Base-by-base conservation (phyloP, 2,888 invertebrate species). In the Melinaea marsaeus region DNA sequence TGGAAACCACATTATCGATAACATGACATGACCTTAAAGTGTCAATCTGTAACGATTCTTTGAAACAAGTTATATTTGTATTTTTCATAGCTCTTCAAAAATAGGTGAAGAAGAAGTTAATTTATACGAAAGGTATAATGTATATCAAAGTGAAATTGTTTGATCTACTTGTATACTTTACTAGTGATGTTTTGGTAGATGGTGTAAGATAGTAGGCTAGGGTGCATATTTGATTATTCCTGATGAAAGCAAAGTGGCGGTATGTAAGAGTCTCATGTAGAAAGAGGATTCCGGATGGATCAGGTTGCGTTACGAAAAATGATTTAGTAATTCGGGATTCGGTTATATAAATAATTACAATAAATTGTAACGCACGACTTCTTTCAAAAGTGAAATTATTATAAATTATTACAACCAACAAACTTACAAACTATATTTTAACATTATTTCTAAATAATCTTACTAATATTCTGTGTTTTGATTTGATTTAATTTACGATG, bases 171-270 rank as follows among this genome's bases (percentile, higher is more conserved):
- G 22, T 7, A 22, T 11, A 56, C 34, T 57, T 57, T 13, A 13
- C 59, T 69, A 67, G 78, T 81, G 68, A 57, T 47, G 7, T 64
- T 71, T 72, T 69, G 75, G 76, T 77, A 82, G 81, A 83, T 80
- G 78, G 80, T 77, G 81, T 76, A 70, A 76, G 81, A 83, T 81
- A 80, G 83, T 84, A 84, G 75, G 69, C 74, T 75, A 82, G 86
- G 88, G 87, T 89, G 86, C 88, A 88, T 88, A 86, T 88, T 85
- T 86, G 82, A 88, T 86, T 79, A 80, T 75, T 78, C 79, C 74
- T 80, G 81, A 74, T 75, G 75, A 74, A 71, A 74, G 74, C 72
- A 72, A 72, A 72, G 74, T 71, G 69, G 68, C 67, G 69, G 66
- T 59, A 65, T 61, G 69, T 67, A 69, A 72, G 70, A 71, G 74